Evolutionary conservation across 2,888 invertebrate genomes (phyloP).

Genomic region (Neoascia interrupta): DNA sequence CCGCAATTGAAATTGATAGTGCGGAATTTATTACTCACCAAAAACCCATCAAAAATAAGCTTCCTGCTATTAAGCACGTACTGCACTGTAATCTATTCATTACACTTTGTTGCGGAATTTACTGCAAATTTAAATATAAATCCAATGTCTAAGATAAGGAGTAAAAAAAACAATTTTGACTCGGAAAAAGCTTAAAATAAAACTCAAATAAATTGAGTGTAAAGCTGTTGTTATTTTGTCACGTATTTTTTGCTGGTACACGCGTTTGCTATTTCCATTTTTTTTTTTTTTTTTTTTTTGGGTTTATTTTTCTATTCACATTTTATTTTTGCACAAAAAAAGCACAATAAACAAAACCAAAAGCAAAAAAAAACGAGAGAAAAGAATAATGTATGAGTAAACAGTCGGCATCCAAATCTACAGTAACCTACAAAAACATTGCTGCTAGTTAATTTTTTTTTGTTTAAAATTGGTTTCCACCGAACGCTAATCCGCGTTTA

Average conservation of each 20-base stretch:
- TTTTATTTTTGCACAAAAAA: constrained; percentile 5
- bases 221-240: not conserved
- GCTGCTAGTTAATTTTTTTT: no score
- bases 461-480: no score
- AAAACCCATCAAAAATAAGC: no score
- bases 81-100: not conserved
- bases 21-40: no score
- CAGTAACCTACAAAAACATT: no score
- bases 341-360: not conserved
- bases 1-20: no score
- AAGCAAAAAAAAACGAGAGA: constrained; percentile 6
- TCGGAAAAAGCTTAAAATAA: not conserved
- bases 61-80: constrained; percentile 13
- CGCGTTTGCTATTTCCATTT: constrained; percentile 9
- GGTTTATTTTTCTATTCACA: not conserved
- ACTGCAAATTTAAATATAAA: not conserved
- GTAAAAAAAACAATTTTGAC: not conserved
- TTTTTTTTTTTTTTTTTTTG: not conserved
- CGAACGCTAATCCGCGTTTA: no score
- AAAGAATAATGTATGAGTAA: no score
- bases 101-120: not conserved
- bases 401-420: no score
- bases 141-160: constrained; percentile 1
- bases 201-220: not conserved
- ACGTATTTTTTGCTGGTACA: constrained; percentile 1